Evolutionary conservation across 2,797 vertebrate genomes (phyloP).

Genomic region (Merluccius polli): DNA sequence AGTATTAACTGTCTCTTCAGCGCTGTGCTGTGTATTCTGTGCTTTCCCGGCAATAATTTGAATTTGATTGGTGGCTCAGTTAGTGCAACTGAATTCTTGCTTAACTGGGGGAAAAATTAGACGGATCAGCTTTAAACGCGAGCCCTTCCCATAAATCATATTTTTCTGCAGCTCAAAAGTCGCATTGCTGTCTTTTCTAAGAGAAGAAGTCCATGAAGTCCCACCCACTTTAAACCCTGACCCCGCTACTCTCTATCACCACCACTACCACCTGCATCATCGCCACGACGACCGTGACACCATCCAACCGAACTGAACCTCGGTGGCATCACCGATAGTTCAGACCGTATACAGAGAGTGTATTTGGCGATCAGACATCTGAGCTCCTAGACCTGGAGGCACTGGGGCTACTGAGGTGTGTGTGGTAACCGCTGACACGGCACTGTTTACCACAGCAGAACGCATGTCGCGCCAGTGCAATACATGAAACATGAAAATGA

Average conservation of each 20-base stretch:
- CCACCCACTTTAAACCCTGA: neutral
- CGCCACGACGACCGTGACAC: too few species aligned
- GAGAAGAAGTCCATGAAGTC: neutral
- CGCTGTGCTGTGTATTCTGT: constrained; percentile 32
- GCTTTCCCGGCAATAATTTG: constrained; percentile 48
- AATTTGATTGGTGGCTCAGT: constrained; percentile 58
- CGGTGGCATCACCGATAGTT: too few species aligned
- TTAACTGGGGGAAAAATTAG: constrained; percentile 58
- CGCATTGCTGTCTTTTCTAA: constrained; percentile 18
- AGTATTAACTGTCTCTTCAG: constrained; percentile 25
- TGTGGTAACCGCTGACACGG: too few species aligned
- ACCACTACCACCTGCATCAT: too few species aligned
- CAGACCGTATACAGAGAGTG: too few species aligned
- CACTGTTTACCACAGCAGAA: too few species aligned
- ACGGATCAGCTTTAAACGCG: constrained; percentile 58
- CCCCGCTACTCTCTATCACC: neutral
- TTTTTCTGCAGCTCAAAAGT: constrained; percentile 25
- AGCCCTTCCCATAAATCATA: constrained; percentile 52
- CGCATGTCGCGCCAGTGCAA: too few species aligned
- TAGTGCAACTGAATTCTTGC: constrained; percentile 50
- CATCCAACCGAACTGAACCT: too few species aligned
- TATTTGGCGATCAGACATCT: too few species aligned
- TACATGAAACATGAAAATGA: too few species aligned
- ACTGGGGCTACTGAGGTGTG: too few species aligned
- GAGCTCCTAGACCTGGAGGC: too few species aligned